Evolutionary conservation across 2,888 invertebrate genomes (phyloP).

Genomic region (Laspeyria flexula): DNA sequence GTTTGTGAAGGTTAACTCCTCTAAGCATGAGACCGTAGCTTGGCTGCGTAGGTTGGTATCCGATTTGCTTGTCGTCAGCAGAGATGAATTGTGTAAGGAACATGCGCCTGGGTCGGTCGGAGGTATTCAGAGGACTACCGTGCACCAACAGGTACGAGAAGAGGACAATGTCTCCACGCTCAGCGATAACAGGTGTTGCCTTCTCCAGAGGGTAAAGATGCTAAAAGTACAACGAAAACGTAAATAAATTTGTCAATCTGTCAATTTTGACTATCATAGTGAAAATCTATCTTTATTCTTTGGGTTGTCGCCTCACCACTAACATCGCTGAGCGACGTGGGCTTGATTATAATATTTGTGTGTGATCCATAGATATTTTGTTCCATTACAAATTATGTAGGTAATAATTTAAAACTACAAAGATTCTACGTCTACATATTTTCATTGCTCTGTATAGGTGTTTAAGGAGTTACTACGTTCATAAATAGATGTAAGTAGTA

Average conservation of each 20-base stretch:
- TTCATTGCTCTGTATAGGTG: no score
- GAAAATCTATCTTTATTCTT: no score
- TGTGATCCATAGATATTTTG: no score
- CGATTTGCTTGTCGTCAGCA: slow-evolving; percentile 81
- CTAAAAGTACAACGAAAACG: slow-evolving; percentile 39
- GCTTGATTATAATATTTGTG: no score
- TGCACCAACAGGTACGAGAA: slow-evolving; percentile 86
- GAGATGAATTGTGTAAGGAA: slow-evolving; percentile 81
- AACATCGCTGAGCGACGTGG: no score
- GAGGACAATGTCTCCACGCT: slow-evolving; percentile 83
- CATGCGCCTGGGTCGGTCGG: slow-evolving; percentile 79
- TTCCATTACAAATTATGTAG: no score
- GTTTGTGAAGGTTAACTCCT: slow-evolving; percentile 71
- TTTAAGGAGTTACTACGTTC: no score
- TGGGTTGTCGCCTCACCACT: no score
- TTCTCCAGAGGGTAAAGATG: slow-evolving; percentile 76
- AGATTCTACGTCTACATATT: no score
- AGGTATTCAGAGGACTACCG: slow-evolving; percentile 84
- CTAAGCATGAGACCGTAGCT: slow-evolving; percentile 85
- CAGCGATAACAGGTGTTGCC: slow-evolving; percentile 80
- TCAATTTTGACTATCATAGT: no score
- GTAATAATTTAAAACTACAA: no score
- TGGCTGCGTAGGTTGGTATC: slow-evolving; percentile 70
- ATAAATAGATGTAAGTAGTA: no score
- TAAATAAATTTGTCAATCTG: not conserved